Percentiles rank a stretch among this genome's conserved stretches.
These are phyloP conservation scores for Pristionchus maxplancki DNA, from an alignment of 2,888 invertebrate species.

Conservation along the genomic window DNA sequence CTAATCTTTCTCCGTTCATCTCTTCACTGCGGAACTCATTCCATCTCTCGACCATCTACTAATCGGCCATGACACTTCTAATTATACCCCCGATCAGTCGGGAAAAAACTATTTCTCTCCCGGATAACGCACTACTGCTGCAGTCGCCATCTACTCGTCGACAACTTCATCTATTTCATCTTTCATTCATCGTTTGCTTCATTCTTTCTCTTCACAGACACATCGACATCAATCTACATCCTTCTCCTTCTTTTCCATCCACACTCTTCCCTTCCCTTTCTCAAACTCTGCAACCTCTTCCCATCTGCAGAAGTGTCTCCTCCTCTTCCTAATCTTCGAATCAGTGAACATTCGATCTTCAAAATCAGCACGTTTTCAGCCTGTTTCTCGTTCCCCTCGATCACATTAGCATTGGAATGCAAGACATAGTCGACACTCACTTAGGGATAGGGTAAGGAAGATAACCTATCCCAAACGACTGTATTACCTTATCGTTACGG, in stretches of 20 bases:
- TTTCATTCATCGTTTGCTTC: not conserved
- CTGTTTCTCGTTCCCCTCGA: constrained; percentile 25
- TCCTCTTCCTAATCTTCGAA: not conserved
- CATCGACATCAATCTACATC: constrained; percentile 6
- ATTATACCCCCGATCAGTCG: not conserved
- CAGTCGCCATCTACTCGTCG: not conserved
- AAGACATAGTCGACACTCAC: not conserved
- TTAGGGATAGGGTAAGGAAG: not conserved
- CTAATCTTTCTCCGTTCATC: not conserved
- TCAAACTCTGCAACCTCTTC: not conserved
- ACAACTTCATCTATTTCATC: not conserved
- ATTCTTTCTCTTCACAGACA: not conserved
- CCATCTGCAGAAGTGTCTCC: not conserved
- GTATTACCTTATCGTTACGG: not conserved
- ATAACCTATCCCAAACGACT: not conserved
- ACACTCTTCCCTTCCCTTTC: not conserved
- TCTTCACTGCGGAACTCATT: not conserved
- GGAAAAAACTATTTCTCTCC: too few species aligned
- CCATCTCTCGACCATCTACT: not conserved
- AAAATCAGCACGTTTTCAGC: constrained; percentile 41
- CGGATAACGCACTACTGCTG: not conserved
- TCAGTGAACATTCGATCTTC: not conserved
- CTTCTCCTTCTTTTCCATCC: not conserved
- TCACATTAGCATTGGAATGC: constrained; percentile 16
- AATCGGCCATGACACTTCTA: not conserved